phyloP scores from a whole-genome alignment of 2,113 vertebrate species.

The Platysternon megacephalum region DNA sequence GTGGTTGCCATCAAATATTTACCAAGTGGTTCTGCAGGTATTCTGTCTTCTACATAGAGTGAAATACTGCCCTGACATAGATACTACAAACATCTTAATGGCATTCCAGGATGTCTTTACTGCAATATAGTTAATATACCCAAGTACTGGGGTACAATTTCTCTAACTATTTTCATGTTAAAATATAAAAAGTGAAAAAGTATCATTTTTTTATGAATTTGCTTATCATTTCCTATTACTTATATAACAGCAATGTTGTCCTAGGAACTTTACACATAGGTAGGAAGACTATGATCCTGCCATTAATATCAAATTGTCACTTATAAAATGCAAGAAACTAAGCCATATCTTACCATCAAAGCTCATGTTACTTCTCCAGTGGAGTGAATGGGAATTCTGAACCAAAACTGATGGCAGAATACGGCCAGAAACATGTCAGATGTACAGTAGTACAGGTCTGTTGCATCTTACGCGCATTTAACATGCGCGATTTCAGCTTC shows the following conservation, averaged over 20 bases:
- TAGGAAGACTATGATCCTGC: too few relatives aligned
- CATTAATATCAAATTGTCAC: too few relatives aligned
- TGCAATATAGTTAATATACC: too few relatives aligned
- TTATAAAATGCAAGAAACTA: not conserved
- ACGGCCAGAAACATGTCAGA: too few relatives aligned
- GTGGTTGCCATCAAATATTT: not conserved
- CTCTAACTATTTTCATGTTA: not conserved
- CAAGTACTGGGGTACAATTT: too few relatives aligned
- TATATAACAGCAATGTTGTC: not conserved
- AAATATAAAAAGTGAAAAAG: not conserved
- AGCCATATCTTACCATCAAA: not conserved
- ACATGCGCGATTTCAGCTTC: too few relatives aligned
- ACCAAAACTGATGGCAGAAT: not conserved
- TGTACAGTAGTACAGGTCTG: too few relatives aligned
- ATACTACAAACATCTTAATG: not conserved
- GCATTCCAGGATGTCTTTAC: too few relatives aligned
- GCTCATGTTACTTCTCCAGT: not conserved
- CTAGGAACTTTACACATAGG: not conserved
- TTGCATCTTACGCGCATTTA: too few relatives aligned
- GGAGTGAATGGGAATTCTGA: not conserved
- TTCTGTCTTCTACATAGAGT: not conserved
- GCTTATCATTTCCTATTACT: not conserved
- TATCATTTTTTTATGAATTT: not conserved
- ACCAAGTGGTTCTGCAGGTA: not conserved
- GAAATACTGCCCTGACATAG: not conserved